phyloP scores from a whole-genome alignment of 2,888 invertebrate species.

The Diaprepes abbreviatus region DNA sequence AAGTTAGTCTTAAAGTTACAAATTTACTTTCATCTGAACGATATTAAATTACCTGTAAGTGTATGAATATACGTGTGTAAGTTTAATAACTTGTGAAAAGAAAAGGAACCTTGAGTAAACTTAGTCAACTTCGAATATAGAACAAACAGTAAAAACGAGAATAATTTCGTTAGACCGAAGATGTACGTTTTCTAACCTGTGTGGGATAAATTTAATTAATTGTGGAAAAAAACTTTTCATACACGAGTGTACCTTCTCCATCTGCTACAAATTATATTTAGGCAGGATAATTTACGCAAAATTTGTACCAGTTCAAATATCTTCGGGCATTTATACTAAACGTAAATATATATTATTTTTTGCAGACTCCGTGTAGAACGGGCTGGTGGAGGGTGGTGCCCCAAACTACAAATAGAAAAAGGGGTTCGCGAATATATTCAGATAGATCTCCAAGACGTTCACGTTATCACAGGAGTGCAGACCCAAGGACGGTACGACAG shows the following conservation, averaged over 20 bases:
- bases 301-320: too few species aligned
- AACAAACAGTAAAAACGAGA: neutral
- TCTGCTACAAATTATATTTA: too few species aligned
- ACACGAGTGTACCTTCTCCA: too few species aligned
- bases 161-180: neutral
- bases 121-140: neutral
- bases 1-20: too few species aligned
- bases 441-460: slow-evolving; percentile 74
- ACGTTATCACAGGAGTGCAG: slow-evolving; percentile 79
- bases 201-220: neutral
- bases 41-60: too few species aligned
- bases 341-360: too few species aligned
- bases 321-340: too few species aligned
- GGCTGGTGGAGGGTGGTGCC: slow-evolving; percentile 86
- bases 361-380: slow-evolving; percentile 77
- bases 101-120: neutral
- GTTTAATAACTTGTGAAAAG: too few species aligned
- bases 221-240: too few species aligned
- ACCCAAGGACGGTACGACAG: slow-evolving; percentile 84
- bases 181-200: neutral
- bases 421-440: slow-evolving; percentile 78
- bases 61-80: too few species aligned
- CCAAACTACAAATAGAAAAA: slow-evolving; percentile 75
- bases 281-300: too few species aligned
- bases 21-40: too few species aligned